These are phyloP conservation scores for Rhizoglyphus robini DNA, from an alignment of 1,140 invertebrate genomes.

Conservation along the genomic window DNA sequence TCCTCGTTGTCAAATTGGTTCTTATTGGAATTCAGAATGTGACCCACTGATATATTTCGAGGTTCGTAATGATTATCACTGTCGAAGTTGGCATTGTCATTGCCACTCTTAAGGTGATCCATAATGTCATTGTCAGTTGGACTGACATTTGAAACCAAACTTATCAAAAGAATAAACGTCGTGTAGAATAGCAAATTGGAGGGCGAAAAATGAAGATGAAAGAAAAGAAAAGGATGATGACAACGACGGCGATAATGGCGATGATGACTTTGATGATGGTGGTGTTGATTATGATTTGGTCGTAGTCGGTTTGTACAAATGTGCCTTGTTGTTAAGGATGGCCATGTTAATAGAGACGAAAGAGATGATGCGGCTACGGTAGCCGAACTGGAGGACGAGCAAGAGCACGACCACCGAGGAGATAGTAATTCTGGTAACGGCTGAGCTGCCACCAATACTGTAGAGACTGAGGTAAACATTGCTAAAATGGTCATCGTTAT, in stretches of 20 bases:
- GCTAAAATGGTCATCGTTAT: neutral
- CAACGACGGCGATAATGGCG: neutral
- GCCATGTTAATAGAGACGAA: too few species aligned
- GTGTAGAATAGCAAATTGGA: neutral
- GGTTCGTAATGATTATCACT: neutral
- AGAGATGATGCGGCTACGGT: too few species aligned
- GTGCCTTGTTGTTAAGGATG: too few species aligned
- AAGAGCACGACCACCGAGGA: neutral
- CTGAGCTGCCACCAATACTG: neutral
- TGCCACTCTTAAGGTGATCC: neutral
- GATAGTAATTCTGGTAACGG: neutral
- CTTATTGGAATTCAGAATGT: neutral
- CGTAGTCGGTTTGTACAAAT: neutral
- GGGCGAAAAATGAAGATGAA: too few species aligned
- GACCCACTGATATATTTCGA: neutral
- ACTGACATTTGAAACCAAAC: neutral
- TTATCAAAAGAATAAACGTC: neutral
- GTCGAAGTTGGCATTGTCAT: neutral
- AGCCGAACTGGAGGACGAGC: too few species aligned
- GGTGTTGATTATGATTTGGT: neutral
- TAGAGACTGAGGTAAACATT: neutral
- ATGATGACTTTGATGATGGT: neutral
- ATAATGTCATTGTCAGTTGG: neutral
- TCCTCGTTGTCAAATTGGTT: neutral
- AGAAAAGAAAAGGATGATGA: conserved; percentile 3